These are phyloP conservation scores for Zosterops pallidus DNA, from an alignment of 2,113 vertebrate genomes.

Conservation along the genomic window DNA sequence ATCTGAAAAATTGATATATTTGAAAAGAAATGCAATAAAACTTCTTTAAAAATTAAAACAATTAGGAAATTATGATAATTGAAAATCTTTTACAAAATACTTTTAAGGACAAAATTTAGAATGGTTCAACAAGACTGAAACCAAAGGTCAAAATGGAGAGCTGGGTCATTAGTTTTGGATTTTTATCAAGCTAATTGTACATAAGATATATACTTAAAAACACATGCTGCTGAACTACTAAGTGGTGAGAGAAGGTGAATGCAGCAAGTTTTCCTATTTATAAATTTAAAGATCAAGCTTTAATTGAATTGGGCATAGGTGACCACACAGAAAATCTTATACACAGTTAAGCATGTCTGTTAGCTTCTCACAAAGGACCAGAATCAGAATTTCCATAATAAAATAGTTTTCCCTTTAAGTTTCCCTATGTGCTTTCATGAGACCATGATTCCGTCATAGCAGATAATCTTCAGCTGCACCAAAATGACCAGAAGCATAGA, in stretches of 20 bases:
- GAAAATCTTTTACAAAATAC: constrained; percentile 6
- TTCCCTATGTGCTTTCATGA: neutral
- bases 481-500: neutral
- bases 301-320: constrained; percentile 10
- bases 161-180: neutral
- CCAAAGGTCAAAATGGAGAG: neutral
- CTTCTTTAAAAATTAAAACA: constrained; percentile 46
- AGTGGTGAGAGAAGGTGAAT: neutral
- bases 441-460: neutral
- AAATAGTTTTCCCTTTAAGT: neutral
- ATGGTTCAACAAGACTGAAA: neutral
- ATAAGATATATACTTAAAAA: neutral
- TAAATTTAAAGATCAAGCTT: constrained; percentile 14
- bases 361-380: neutral
- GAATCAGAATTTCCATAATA: constrained; percentile 4
- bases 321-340: constrained; percentile 2
- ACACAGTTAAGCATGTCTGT: neutral
- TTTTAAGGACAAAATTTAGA: constrained; percentile 28
- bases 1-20: constrained; percentile 73
- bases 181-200: neutral
- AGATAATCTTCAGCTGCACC: neutral
- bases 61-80: constrained; percentile 18
- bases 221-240: neutral
- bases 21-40: constrained; percentile 63
- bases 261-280: neutral